Evolutionary conservation across 2,113 vertebrate species (phyloP).

Genomic region (Aspidoscelis tigris): DNA sequence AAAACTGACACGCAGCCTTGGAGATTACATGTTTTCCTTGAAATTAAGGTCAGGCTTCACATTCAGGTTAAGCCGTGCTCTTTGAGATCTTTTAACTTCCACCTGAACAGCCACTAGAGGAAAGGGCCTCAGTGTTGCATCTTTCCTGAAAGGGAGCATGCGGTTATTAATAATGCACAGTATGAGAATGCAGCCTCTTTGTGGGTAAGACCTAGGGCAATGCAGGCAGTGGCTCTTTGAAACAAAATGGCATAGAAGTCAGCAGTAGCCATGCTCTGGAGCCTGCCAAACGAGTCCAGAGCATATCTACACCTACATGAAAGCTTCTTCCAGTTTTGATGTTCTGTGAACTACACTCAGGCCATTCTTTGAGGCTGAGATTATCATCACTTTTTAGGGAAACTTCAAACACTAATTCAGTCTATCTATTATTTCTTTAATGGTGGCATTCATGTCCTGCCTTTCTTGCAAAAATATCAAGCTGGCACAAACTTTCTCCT

Average conservation of each 20-base stretch:
- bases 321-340: neutral
- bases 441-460: no score
- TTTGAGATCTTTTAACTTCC: conserved; percentile 48
- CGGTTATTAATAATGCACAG: conserved; percentile 58
- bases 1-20: conserved; percentile 20
- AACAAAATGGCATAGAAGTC: neutral
- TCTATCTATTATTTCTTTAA: neutral
- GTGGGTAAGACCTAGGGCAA: conserved; percentile 47
- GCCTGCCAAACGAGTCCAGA: conserved; percentile 9
- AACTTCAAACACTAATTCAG: neutral
- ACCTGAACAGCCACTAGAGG: conserved; percentile 38
- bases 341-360: neutral
- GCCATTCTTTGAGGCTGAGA: neutral
- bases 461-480: no score
- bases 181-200: conserved; percentile 38
- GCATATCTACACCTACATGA: conserved; percentile 3
- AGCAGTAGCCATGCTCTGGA: neutral
- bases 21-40: conserved; percentile 41
- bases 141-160: conserved; percentile 55
- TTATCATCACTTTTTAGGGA: neutral
- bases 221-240: conserved; percentile 13
- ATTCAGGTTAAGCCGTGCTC: conserved; percentile 25
- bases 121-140: conserved; percentile 47
- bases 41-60: conserved; percentile 53
- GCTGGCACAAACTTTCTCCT: no score